These are phyloP conservation scores for Xenops minutus DNA, from an alignment of 2,797 vertebrate genomes.

Conservation along the genomic window DNA sequence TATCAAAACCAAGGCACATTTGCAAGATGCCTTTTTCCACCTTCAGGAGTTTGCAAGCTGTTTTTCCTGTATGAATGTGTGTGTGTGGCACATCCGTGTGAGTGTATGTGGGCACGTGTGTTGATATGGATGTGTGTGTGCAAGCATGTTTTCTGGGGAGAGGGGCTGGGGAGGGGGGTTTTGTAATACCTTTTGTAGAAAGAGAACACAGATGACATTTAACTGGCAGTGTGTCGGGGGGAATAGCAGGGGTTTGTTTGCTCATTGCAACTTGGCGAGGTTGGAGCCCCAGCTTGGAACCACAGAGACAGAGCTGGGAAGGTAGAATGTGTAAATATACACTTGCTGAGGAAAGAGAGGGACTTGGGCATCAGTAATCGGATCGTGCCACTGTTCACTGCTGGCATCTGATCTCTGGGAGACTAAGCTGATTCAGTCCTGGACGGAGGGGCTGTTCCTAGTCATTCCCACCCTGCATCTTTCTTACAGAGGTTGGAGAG, in stretches of 20 bases:
- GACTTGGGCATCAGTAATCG: background rate
- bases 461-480: background rate
- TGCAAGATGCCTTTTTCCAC: constrained; percentile 69
- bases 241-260: constrained; percentile 9
- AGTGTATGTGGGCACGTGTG: background rate
- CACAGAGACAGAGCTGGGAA: background rate
- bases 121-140: background rate
- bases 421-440: background rate
- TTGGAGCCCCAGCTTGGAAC: background rate
- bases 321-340: background rate
- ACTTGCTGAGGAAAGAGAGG: background rate
- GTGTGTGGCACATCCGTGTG: background rate
- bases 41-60: constrained; percentile 42
- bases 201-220: constrained; percentile 32
- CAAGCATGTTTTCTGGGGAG: constrained; percentile 22
- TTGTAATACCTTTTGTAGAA: constrained; percentile 50
- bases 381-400: background rate
- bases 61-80: constrained; percentile 41
- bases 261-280: background rate
- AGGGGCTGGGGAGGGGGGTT: background rate
- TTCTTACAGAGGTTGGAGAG: background rate
- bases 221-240: background rate
- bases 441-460: background rate
- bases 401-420: background rate
- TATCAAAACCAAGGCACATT: constrained; percentile 48